These are phyloP conservation scores for Orius insidiosus DNA, from an alignment of 1,140 invertebrate species.

Conservation along the genomic window DNA sequence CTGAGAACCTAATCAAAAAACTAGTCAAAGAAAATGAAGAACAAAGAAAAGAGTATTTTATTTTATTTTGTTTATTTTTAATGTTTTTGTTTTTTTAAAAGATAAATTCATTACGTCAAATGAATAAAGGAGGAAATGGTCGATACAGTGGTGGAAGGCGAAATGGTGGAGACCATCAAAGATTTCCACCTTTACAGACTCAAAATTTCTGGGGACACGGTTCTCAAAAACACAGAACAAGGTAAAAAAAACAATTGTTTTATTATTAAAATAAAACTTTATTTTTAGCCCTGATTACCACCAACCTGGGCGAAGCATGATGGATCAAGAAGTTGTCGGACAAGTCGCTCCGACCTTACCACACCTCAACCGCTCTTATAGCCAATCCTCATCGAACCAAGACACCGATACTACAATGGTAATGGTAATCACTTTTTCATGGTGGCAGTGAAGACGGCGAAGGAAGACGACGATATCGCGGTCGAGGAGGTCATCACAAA, in stretches of 20 bases:
- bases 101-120: conserved; percentile 14
- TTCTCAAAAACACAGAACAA: conserved; percentile 18
- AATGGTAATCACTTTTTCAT: conserved; percentile 15
- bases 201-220: conserved; percentile 37
- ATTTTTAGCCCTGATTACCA: conserved; percentile 11
- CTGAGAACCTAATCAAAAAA: conserved; percentile 42
- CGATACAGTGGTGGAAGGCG: conserved; percentile 26
- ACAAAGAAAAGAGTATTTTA: conserved; percentile 38
- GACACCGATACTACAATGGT: conserved; percentile 18
- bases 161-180: conserved; percentile 26
- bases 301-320: background rate
- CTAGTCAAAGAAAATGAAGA: conserved; percentile 46
- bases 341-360: conserved; percentile 14
- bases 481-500: conserved; percentile 11
- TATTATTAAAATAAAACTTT: background rate
- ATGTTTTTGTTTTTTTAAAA: conserved; percentile 11
- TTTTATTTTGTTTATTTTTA: conserved; percentile 1
- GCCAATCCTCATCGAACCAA: conserved; percentile 12
- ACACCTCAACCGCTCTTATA: conserved; percentile 14
- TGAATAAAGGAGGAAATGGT: conserved; percentile 20
- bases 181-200: conserved; percentile 38
- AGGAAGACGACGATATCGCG: conserved; percentile 12
- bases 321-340: conserved; percentile 15
- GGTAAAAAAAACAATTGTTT: conserved; percentile 9
- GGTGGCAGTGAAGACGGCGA: conserved; percentile 12